Evolutionary conservation across 1,140 invertebrate genomes (phyloP), one percentile per base, ranked within the genome.

Genomic region (Dreissena polymorpha): DNA sequence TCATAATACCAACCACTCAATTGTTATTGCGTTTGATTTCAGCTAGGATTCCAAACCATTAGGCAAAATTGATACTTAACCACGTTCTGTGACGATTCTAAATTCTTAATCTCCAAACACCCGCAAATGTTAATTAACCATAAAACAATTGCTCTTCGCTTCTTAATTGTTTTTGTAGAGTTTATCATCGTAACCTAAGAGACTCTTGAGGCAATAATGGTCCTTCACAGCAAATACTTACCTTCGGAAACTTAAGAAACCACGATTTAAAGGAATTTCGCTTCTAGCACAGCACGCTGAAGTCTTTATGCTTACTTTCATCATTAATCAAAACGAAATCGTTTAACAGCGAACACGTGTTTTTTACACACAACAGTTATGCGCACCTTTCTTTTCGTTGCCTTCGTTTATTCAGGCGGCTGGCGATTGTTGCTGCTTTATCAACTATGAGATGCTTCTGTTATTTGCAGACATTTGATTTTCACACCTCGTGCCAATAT

Each of bases 271-370:
- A 60, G 57, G 21, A 60, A 23, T 23, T n/a, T 60, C 16, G 16
- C 57, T 60, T 60, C 57, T 12, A 60, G 57, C 57, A 60, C 16
- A 23, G 57, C 16, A 3, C 39, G 39, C 8, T 39, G 39, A 39
- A 39, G 39, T 39, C 21, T 60, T 60, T 60, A n/a, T 23, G 21
- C 12, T 10, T n/a, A 60, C 57, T 12, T 12, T 23, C 57, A 60
- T 60, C 57, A 60, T 60, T 60, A 60, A 60, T 60, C 57, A 60
- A 60, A 60, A 23, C 16, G 57, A 60, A 60, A 60, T 60, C 57
- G 21, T 60, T 60, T 60, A 60, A 60, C 57, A 60, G 57, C 57
- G 10, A 60, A 60, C 57, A 60, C 57, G 21, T 60, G 57, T 60
- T 60, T n/a, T n/a, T 23, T 23, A 6, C 57, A n/a, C 16, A n/a